Evolutionary conservation across 1,140 invertebrate genomes (phyloP).

Genomic region (Hydropsyche tenuis): DNA sequence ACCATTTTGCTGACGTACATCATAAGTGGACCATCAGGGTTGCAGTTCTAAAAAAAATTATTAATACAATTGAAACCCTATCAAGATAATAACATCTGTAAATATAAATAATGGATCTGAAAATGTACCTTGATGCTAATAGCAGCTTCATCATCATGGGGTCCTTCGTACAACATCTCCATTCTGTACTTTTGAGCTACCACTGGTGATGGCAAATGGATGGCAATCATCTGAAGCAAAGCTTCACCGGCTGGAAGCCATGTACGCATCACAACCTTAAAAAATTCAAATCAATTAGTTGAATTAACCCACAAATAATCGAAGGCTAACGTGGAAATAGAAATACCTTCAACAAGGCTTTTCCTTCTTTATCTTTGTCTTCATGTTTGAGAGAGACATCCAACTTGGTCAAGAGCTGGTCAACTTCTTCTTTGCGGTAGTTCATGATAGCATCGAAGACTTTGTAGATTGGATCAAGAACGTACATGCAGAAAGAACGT

Average conservation of each 20-base stretch:
- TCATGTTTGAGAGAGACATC: slow-evolving; percentile 92
- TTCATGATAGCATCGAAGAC: slow-evolving; percentile 98
- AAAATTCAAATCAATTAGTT: slow-evolving; percentile 41
- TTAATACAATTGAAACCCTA: not conserved
- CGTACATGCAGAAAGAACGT: slow-evolving; percentile 98
- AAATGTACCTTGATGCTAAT: slow-evolving; percentile 77
- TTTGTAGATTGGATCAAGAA: slow-evolving; percentile 99
- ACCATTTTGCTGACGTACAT: slow-evolving; percentile 99
- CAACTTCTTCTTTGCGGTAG: slow-evolving; percentile 95
- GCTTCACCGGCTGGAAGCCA: slow-evolving; percentile 99
- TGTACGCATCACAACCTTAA: slow-evolving; percentile 92
- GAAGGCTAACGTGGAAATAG: too few relatives aligned
- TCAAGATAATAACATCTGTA: not conserved
- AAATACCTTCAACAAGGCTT: slow-evolving; percentile 86
- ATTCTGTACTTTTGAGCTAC: slow-evolving; percentile 99
- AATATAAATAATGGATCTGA: not conserved
- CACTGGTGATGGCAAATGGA: slow-evolving; percentile 98
- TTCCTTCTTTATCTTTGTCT: slow-evolving; percentile 96
- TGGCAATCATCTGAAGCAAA: slow-evolving; percentile 99
- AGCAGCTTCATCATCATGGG: slow-evolving; percentile 96
- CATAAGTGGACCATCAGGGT: slow-evolving; percentile 97
- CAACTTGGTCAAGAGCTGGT: slow-evolving; percentile 84
- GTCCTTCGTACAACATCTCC: slow-evolving; percentile 99
- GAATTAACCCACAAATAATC: slow-evolving; percentile 40
- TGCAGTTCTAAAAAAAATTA: slow-evolving; percentile 76